Evolutionary conservation across 1,140 invertebrate species (phyloP).

Genomic region (Wasmannia auropunctata): DNA sequence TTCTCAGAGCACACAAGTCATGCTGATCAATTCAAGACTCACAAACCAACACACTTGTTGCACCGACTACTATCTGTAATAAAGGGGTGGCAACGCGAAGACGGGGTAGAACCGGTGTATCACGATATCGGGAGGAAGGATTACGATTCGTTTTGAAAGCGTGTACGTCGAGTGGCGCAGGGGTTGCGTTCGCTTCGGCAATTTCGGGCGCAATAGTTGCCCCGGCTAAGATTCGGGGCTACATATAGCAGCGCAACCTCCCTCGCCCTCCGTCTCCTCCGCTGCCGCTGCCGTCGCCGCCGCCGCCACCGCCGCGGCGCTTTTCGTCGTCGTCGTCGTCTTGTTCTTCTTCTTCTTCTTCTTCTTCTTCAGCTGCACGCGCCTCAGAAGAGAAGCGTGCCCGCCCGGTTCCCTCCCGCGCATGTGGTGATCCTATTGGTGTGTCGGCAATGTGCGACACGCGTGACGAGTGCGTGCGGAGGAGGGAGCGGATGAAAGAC

Average conservation of each 20-base stretch:
- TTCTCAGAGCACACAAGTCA: conserved; percentile 56
- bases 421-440: conserved; percentile 56
- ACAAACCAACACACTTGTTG: conserved; percentile 62
- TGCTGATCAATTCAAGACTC: conserved; percentile 44
- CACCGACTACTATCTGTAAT: conserved; percentile 27
- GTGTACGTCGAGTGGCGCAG: conserved; percentile 42
- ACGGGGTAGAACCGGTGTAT: neutral
- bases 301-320: conserved; percentile 49
- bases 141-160: neutral
- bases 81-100: neutral
- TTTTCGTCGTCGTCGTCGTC: conserved; percentile 64
- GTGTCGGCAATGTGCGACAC: conserved; percentile 68
- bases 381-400: conserved; percentile 71
- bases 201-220: conserved; percentile 83
- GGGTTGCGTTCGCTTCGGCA: conserved; percentile 78
- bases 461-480: conserved; percentile 40
- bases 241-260: conserved; percentile 84
- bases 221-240: conserved; percentile 82
- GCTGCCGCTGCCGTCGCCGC: conserved; percentile 23
- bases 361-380: conserved; percentile 71
- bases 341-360: conserved; percentile 53
- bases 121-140: neutral
- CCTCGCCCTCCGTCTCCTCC: conserved; percentile 76
- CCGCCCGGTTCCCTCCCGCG: conserved; percentile 39
- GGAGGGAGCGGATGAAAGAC: neutral